Base-by-base conservation (phyloP, 2,888 invertebrate genomes). In the Tetranychus piercei region DNA sequence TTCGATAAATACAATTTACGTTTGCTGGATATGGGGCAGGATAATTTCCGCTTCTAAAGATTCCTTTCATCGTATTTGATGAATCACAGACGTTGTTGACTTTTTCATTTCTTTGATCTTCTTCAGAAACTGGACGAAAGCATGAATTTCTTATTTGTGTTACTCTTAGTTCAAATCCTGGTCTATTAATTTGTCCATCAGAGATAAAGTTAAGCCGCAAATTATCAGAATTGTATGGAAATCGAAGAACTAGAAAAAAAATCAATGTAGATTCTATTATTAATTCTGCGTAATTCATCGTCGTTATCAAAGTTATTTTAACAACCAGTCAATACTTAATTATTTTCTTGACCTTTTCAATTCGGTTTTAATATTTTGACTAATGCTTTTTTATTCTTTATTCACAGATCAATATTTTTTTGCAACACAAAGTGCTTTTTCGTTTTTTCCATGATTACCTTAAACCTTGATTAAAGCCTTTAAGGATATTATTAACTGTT, bases 181-280 rank as follows among this genome's bases (percentile, higher is more conserved):
- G 74, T 20, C 78, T 72, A 34, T 76, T 76, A n/a, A 74, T 77
- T 20, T 78, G 76, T 1, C 77, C 76, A 74, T 79, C 78, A 1
- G 78, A 78, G n/a, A 77, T 76, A 76, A 79, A 79, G 15, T 78
- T 78, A 70, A 79, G 74, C 5, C 77, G 74, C 34, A 79, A 71
- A 18, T 77, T 74, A 43, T 78, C 75, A 20, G 78, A 76, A 74
- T 74, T 76, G 0, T 74, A 72, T 9, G 77, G 77, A 44, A 77
- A 79, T 43, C 77, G 74, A 1, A 79, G 44, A 43, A 77, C 78
- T 77, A 34, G 44, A 1, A 69, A 74, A 45, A 72, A 9, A 73
- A 73, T 55, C n/a, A 3, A 45, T 55, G 34, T 34, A 34, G 5
- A 34, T 34, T 4, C 5, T 34, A 4, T 23, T 2, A 45, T 55